A percentile compares a stretch with the other conserved stretches of the same genome.
These are phyloP conservation scores for Conomelus anceps DNA, from an alignment of 2,888 invertebrate species.

Conservation along the genomic window DNA sequence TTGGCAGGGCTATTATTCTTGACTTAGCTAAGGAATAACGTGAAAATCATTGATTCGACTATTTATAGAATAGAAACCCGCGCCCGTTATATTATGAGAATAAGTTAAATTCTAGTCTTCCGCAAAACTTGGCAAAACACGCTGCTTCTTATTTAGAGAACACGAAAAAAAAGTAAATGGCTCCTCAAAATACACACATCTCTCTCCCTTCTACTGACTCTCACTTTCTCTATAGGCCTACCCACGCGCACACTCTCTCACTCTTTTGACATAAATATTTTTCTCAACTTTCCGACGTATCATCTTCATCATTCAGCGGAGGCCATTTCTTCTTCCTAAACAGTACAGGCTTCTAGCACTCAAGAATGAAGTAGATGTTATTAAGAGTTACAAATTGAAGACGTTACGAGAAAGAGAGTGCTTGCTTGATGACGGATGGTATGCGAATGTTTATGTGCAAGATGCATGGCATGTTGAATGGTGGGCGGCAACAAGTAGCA, in stretches of 20 bases:
- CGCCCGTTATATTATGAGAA: neutral
- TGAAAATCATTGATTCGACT: no score
- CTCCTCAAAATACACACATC: no score
- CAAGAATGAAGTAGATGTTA: neutral
- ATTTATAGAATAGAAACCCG: no score
- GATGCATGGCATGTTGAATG: neutral
- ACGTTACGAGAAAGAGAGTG: neutral
- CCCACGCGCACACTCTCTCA: neutral
- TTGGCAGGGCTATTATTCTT: no score
- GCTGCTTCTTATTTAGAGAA: neutral
- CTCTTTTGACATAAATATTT: neutral
- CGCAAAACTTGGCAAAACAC: neutral
- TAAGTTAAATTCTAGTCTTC: neutral
- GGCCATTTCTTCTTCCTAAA: no score
- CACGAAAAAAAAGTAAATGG: neutral
- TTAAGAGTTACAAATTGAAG: neutral
- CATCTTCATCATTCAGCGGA: neutral
- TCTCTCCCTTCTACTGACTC: no score
- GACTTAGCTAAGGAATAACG: no score
- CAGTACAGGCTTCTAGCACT: no score
- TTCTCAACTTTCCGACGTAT: neutral
- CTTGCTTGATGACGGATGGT: neutral
- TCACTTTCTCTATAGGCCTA: neutral
- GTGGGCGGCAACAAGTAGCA: neutral
- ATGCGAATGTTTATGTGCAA: neutral